These are phyloP conservation scores for Trissolcus brochymenae DNA, from an alignment of 2,888 invertebrate species.

Conservation along the genomic window DNA sequence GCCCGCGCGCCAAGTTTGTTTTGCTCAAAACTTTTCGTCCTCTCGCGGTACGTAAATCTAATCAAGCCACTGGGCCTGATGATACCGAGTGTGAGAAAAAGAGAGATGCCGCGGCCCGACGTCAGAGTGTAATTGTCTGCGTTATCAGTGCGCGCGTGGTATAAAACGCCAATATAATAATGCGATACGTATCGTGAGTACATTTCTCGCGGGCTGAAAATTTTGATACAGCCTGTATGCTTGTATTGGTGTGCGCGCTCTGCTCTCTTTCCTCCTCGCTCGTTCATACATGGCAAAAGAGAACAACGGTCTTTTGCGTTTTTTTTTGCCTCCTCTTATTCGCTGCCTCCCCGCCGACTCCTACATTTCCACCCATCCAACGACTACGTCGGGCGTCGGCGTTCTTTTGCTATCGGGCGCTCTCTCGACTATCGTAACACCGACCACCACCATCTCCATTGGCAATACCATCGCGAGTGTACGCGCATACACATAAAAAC, in stretches of 20 bases:
- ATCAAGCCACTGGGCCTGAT: conserved; percentile 22
- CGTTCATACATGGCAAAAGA: conserved; percentile 49
- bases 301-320: conserved; percentile 58
- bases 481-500: conserved; percentile 15
- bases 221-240: conserved; percentile 46
- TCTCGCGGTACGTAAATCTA: conserved; percentile 36
- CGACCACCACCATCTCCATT: conserved; percentile 58
- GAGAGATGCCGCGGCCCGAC: not conserved
- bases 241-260: conserved; percentile 26
- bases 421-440: conserved; percentile 59
- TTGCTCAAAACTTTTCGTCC: conserved; percentile 20
- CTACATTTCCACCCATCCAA: conserved; percentile 58
- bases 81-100: not conserved
- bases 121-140: conserved; percentile 25
- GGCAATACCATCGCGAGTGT: conserved; percentile 52
- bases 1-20: conserved; percentile 34
- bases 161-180: conserved; percentile 43
- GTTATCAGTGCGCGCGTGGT: conserved; percentile 28
- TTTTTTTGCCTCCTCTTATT: conserved; percentile 58
- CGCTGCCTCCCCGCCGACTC: conserved; percentile 57
- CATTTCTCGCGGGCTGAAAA: conserved; percentile 39
- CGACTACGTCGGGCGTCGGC: conserved; percentile 57
- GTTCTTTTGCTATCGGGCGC: conserved; percentile 60
- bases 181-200: conserved; percentile 37
- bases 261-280: conserved; percentile 20